Evolutionary conservation across 2,113 vertebrate species (phyloP), one percentile per base, ranked within the genome.

Genomic region (Aspiorhynchus laticeps): DNA sequence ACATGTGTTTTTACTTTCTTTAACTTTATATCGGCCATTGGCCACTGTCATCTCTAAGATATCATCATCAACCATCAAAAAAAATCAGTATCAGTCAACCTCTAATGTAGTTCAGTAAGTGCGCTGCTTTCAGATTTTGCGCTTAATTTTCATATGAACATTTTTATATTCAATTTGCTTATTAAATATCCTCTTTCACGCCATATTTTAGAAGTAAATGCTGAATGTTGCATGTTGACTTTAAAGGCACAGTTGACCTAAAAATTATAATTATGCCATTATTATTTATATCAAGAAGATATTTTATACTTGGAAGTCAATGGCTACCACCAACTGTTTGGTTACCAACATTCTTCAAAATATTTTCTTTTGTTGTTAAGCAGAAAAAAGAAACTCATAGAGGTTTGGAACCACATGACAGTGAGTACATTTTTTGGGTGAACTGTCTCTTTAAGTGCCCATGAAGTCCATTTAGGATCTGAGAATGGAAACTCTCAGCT

Each of bases 401-500:
- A 56, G 53, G 53, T 59, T 59, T 59, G 53, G 53, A 56, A 56
- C 53, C 5, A 56, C 19, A 0, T 24, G 19, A 1, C 7, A 1
- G 56, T 9, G 7, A 24, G 56, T 24, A 24, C 24, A 24, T 24
- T 69, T 69, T 67, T 31, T 33, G 7, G 33, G 9, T 38, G 69
- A 38, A 56, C 19, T 24, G 21, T 56, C 56, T 24, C 0, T 24
- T 73, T 36, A 73, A 73, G 69, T 24, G 36, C 9, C 33, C 69
- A 41, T 36, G 69, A 71, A 21, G 67, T 67, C n/a, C 26, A 6
- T 51, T 51, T 77, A 15, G 7, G 11, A 79, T 46, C 11, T 21
- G 14, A 73, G 11, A 7, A 17, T 83, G 36, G 48, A 85, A 84
- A 87, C 77, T 31, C 84, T 53, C 63, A 51, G n/a, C 41, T 85